These are phyloP conservation scores for Antidorcas marsupialis DNA, from an alignment of 2,113 vertebrate species.

Conservation along the genomic window DNA sequence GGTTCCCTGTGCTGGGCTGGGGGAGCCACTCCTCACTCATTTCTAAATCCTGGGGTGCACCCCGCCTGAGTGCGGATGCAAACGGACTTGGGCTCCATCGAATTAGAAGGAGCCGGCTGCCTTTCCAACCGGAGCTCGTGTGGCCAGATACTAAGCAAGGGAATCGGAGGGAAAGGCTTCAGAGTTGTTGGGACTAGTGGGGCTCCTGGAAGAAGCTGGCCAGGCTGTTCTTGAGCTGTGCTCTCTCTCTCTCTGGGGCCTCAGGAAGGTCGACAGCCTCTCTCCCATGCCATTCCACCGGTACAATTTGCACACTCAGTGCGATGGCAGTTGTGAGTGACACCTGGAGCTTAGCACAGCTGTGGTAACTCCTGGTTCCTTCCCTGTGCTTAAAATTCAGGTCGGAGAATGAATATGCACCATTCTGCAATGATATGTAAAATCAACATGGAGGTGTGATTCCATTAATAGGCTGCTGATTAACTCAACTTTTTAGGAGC, in stretches of 20 bases:
- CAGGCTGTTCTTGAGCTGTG: not conserved
- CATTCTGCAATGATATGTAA: not conserved
- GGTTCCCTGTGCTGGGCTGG: not conserved
- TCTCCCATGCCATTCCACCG: not conserved
- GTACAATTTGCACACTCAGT: not conserved
- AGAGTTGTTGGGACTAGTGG: not conserved
- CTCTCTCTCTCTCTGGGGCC: not conserved
- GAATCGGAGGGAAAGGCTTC: too few relatives aligned
- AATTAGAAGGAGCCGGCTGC: not conserved
- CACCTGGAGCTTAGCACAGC: not conserved
- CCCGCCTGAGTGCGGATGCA: not conserved
- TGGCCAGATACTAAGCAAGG: not conserved
- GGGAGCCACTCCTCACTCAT: not conserved
- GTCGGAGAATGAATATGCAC: not conserved
- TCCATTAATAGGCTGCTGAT: not conserved
- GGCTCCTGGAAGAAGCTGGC: not conserved
- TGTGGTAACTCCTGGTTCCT: not conserved
- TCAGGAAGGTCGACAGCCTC: not conserved
- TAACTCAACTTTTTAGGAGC: not conserved
- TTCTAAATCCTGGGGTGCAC: not conserved
- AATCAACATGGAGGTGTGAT: not conserved
- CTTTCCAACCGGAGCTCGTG: not conserved
- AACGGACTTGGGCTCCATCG: not conserved
- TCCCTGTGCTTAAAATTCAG: not conserved
- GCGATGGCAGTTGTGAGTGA: not conserved